Evolutionary conservation across 2,113 vertebrate species (phyloP).

Genomic region (Phocoena phocoena): DNA sequence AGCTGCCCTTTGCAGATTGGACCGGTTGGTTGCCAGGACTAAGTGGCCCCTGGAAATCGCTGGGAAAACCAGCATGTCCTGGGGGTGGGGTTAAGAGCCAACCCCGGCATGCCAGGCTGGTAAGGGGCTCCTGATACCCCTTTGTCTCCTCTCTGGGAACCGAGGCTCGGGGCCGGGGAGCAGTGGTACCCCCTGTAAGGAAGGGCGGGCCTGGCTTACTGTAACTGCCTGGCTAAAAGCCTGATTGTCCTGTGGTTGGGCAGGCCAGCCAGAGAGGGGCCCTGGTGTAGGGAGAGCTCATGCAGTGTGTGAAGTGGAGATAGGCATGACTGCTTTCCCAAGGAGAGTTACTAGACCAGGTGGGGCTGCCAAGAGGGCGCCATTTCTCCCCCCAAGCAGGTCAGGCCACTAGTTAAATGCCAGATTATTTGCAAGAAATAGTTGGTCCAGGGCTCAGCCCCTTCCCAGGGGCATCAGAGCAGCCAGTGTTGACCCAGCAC

Average conservation of each 20-base stretch:
- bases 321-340: not conserved
- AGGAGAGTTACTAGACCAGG: not conserved
- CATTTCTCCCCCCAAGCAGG: not conserved
- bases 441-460: not conserved
- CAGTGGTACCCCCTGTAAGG: conserved; percentile 65
- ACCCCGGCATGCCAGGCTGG: not conserved
- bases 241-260: conserved; percentile 44
- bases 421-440: not conserved
- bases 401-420: not conserved
- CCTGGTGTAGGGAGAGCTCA: not conserved
- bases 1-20: conserved; percentile 18
- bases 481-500: accelerated
- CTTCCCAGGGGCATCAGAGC: not conserved
- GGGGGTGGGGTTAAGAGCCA: accelerated
- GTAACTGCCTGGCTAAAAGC: conserved; percentile 76
- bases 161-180: not conserved
- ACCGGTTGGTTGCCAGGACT: not conserved
- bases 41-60: not conserved
- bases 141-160: not conserved
- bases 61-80: not conserved
- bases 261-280: conserved; percentile 47
- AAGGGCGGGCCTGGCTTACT: conserved; percentile 81
- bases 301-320: not conserved
- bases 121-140: not conserved
- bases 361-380: not conserved